Percentiles rank a stretch among this genome's conserved stretches.
phyloP scores from a whole-genome alignment of 2,113 vertebrate genomes.

The mouse (Mus musculus) region GRCm39 chr11:105618501-105619000 shows the following conservation, averaged over 20 bases:
- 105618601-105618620: slow-evolving; percentile 20
- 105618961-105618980: background rate
- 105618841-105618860: background rate
- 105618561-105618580: slow-evolving; percentile 22
- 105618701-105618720: slow-evolving; percentile 54
- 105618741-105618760: background rate
- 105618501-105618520: background rate
- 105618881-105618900: background rate
- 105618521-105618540: slow-evolving; percentile 23
- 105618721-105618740: background rate
- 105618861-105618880: background rate
- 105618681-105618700: slow-evolving; percentile 43
- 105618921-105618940: background rate
- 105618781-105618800: slow-evolving; percentile 34
- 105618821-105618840: background rate
- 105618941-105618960: background rate
- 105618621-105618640: background rate
- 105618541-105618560: background rate
- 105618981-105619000: background rate
- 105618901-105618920: background rate
- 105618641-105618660: background rate
- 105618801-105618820: background rate
- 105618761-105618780: slow-evolving; percentile 50
- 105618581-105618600: background rate
- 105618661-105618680: background rate